A percentile compares a stretch with the other conserved stretches of the same genome.
phyloP scores from a whole-genome alignment of 2,888 invertebrate genomes.

The Frankliniella intonsa region DNA sequence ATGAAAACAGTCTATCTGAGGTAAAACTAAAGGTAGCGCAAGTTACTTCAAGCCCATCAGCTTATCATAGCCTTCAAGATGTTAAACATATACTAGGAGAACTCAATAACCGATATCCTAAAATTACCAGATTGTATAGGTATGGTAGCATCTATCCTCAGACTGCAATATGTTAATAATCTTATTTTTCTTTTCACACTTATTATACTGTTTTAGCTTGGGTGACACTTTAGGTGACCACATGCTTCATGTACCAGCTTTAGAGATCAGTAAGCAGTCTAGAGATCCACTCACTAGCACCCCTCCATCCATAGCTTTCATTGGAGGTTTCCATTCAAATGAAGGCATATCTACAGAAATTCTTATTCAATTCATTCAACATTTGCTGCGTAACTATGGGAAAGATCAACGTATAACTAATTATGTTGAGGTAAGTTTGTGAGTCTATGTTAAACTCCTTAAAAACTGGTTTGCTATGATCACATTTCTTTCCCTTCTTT shows the following conservation, averaged over 20 bases:
- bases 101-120: not conserved
- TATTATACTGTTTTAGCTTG: not conserved
- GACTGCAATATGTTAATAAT: not conserved
- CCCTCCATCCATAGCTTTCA: conserved; percentile 1
- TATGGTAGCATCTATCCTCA: not conserved
- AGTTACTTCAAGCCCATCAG: not conserved
- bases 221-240: not conserved
- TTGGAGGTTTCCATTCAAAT: not conserved
- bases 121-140: not conserved
- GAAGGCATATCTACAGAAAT: not conserved
- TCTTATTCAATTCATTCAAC: not conserved
- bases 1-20: not conserved
- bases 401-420: not conserved
- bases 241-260: not conserved
- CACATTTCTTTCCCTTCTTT: not conserved
- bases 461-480: not conserved
- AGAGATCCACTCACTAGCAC: not conserved
- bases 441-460: not conserved
- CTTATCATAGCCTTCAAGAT: not conserved
- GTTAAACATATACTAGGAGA: not conserved
- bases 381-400: not conserved
- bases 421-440: not conserved
- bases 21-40: not conserved
- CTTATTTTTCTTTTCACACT: not conserved
- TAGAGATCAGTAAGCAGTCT: not conserved